Evolutionary conservation across 2,797 vertebrate genomes (phyloP).

Genomic region (Tadarida brasiliensis): DNA sequence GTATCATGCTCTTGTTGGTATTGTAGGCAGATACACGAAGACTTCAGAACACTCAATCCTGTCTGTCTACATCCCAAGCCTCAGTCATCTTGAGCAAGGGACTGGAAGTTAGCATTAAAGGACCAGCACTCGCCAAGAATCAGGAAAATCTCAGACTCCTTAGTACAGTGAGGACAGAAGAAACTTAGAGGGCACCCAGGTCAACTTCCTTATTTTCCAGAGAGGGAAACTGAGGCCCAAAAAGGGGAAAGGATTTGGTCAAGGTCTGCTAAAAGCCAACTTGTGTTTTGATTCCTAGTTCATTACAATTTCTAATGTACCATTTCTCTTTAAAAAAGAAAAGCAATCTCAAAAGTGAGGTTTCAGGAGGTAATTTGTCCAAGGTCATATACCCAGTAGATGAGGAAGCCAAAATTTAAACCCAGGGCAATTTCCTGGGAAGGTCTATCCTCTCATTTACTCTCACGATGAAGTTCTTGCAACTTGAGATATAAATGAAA

Average conservation of each 20-base stretch:
- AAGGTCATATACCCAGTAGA: neutral
- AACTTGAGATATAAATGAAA: slow-evolving; percentile 41
- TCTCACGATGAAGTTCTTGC: slow-evolving; percentile 2
- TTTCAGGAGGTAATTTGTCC: neutral
- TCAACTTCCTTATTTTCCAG: neutral
- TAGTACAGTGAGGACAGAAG: neutral
- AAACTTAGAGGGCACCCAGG: neutral
- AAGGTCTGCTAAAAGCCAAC: neutral
- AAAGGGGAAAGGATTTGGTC: neutral
- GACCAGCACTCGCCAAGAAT: neutral
- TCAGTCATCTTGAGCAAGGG: neutral
- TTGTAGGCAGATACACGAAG: neutral
- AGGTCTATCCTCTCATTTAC: slow-evolving; percentile 30
- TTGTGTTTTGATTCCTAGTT: neutral
- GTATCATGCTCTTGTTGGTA: neutral
- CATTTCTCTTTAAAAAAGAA: neutral
- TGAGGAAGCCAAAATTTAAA: slow-evolving; percentile 37
- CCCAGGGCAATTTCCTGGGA: neutral
- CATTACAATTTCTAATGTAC: neutral
- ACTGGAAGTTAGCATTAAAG: neutral
- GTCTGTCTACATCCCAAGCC: neutral
- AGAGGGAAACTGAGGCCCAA: neutral
- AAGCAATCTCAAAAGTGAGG: slow-evolving; percentile 5
- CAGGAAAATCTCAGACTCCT: neutral
- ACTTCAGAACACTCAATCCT: neutral